Evolutionary conservation across 2,113 vertebrate species (phyloP).

Genomic region (Calypte anna): DNA sequence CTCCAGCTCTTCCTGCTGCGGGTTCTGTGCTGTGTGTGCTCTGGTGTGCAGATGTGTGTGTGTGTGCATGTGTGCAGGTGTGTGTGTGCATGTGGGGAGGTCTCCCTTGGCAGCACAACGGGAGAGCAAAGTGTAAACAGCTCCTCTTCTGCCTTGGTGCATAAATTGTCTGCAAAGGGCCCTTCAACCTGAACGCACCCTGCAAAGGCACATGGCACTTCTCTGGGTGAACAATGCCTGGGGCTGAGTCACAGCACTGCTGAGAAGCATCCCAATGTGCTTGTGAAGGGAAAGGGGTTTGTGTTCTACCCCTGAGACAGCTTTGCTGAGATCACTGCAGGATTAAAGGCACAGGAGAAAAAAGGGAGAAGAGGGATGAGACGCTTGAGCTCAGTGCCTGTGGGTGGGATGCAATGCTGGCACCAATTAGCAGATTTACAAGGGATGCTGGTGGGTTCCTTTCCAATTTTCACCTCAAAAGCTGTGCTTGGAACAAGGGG

Average conservation of each 20-base stretch:
- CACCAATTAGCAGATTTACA: neutral
- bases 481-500: neutral
- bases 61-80: neutral
- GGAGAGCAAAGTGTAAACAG: neutral
- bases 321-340: neutral
- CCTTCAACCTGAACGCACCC: neutral
- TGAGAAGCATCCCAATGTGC: neutral
- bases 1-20: neutral
- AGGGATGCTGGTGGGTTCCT: neutral
- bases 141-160: neutral
- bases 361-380: neutral
- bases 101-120: neutral
- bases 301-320: neutral
- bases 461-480: neutral
- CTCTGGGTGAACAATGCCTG: neutral
- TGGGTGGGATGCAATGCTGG: neutral
- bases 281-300: neutral
- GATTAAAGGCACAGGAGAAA: neutral
- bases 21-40: neutral
- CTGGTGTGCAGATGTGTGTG: neutral
- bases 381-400: rapidly evolving
- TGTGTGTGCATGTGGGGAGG: neutral
- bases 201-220: neutral
- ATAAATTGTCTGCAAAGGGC: neutral
- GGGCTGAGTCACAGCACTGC: neutral